These are phyloP conservation scores for Catalaphyllia jardinei DNA, from an alignment of 64 coral and sea anemone species.

Conservation along the genomic window DNA sequence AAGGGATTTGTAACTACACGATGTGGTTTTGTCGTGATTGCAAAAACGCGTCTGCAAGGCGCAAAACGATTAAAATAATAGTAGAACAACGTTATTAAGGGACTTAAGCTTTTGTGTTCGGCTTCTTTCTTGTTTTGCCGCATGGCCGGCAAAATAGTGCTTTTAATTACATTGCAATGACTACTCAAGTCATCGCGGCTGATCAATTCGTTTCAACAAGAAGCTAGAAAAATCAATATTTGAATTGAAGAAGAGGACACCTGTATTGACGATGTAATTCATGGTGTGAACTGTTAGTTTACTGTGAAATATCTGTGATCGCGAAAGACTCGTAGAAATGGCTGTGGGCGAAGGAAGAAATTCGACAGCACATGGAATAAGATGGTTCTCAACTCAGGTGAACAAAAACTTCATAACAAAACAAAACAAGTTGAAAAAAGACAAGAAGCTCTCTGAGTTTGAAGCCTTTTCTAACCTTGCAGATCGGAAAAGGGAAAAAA, in stretches of 20 bases:
- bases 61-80: constrained; percentile 18
- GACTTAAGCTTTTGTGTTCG: constrained; percentile 13
- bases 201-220: not conserved
- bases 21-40: not conserved
- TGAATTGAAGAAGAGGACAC: not conserved
- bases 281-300: not conserved
- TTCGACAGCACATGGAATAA: constrained; percentile 13
- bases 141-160: not conserved
- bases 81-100: not conserved
- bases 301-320: not conserved
- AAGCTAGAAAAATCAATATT: not conserved
- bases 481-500: not conserved
- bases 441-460: not conserved
- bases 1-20: not conserved
- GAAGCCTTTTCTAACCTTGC: not conserved
- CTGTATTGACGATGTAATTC: not conserved
- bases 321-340: not conserved
- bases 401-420: constrained; percentile 4
- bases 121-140: not conserved
- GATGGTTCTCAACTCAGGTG: not conserved
- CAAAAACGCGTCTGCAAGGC: not conserved
- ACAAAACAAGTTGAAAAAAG: constrained; percentile 1
- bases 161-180: constrained; percentile 25
- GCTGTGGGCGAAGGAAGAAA: constrained; percentile 16
- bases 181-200: not conserved